Conservation (phyloP, 2,113 vertebrate genomes). For the Felis chaus region DNA sequence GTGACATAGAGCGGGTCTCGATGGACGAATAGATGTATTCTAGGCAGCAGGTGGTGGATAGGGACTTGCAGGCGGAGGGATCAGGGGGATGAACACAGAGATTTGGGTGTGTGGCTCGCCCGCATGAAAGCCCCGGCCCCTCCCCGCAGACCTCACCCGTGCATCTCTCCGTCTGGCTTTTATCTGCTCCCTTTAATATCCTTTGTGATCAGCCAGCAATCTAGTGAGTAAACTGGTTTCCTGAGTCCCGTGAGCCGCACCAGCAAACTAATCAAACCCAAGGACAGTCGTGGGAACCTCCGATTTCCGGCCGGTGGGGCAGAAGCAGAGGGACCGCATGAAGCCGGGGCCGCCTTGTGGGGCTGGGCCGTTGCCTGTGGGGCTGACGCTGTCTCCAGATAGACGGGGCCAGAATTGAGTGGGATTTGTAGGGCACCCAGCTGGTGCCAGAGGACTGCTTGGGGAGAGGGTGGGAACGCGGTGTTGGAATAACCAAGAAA, state of each 20-base stretch:
- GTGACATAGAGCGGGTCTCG: rapidly evolving
- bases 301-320: background rate
- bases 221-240: background rate
- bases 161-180: background rate
- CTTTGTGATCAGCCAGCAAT: background rate
- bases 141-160: background rate
- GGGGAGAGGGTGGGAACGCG: background rate
- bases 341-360: background rate
- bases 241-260: background rate
- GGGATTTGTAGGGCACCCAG: too few species aligned
- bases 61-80: background rate
- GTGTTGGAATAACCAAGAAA: background rate
- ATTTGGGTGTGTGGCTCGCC: rapidly evolving
- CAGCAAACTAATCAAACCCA: background rate
- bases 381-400: background rate
- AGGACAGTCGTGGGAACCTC: background rate
- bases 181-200: rapidly evolving
- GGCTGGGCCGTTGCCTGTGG: background rate
- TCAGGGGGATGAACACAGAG: background rate
- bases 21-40: background rate
- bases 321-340: background rate
- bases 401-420: background rate
- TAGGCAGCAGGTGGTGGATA: background rate
- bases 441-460: background rate
- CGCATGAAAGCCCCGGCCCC: background rate